These are phyloP conservation scores for Taphrorychus bicolor DNA, from an alignment of 2,888 invertebrate species.

Conservation along the genomic window DNA sequence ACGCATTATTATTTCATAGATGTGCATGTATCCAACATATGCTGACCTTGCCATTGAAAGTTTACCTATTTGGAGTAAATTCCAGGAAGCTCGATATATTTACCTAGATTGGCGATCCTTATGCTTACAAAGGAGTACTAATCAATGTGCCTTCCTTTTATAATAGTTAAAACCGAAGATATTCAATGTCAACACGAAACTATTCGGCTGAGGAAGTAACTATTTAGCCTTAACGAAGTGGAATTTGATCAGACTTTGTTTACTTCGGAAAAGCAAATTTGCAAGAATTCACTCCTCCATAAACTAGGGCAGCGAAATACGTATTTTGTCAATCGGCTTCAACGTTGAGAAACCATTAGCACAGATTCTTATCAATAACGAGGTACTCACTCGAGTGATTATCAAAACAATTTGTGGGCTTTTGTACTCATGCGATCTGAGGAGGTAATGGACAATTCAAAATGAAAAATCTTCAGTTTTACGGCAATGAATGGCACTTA, in stretches of 20 bases:
- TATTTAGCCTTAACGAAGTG: conserved; percentile 21
- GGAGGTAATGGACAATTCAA: too few relatives aligned
- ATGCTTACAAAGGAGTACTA: too few relatives aligned
- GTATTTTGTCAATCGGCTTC: neutral
- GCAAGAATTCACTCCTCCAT: neutral
- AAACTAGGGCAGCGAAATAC: neutral
- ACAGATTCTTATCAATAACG: neutral
- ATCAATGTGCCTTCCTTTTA: neutral
- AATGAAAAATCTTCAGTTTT: neutral
- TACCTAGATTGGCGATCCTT: too few relatives aligned
- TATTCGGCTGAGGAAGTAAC: conserved; percentile 15
- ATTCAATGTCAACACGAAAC: conserved; percentile 10
- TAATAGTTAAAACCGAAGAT: conserved; percentile 12
- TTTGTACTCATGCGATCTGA: too few relatives aligned
- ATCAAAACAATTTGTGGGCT: neutral
- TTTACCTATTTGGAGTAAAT: neutral
- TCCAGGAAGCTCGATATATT: neutral
- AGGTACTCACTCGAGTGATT: neutral
- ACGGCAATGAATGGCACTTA: too few relatives aligned
- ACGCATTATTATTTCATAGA: neutral
- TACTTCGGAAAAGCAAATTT: neutral
- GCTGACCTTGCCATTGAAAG: neutral
- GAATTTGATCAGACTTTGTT: conserved; percentile 9
- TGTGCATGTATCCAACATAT: neutral
- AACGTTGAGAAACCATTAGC: neutral